Percentiles rank a stretch among this genome's conserved stretches.
These are phyloP conservation scores for Prionace glauca DNA, from an alignment of 2,797 vertebrate genomes.

Conservation along the genomic window DNA sequence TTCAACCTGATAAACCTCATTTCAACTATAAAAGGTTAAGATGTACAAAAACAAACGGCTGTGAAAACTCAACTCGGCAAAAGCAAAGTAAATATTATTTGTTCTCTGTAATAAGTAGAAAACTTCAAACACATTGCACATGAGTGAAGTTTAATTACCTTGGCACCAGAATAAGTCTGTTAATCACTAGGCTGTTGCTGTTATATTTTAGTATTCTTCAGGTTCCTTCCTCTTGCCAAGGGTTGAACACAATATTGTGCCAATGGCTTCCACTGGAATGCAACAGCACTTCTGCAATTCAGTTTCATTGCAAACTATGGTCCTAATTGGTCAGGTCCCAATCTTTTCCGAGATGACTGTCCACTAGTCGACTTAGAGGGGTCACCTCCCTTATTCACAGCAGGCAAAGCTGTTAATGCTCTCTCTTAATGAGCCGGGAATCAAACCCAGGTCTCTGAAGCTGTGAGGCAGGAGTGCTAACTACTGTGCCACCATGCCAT, in stretches of 20 bases:
- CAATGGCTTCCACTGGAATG: too few relatives aligned
- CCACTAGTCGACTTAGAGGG: too few relatives aligned
- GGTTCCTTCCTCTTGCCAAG: not conserved
- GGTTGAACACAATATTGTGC: not conserved
- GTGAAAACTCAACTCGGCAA: not conserved
- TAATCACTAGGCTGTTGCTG: not conserved
- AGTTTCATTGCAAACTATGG: too few relatives aligned
- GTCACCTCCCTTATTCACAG: too few relatives aligned
- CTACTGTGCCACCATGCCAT: too few relatives aligned
- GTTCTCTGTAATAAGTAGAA: not conserved
- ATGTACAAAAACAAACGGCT: not conserved
- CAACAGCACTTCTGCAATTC: too few relatives aligned
- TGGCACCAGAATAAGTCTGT: not conserved
- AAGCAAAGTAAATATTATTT: not conserved
- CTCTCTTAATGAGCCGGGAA: too few relatives aligned
- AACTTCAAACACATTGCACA: not conserved
- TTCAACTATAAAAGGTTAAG: slow-evolving; percentile 11
- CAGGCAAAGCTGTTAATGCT: too few relatives aligned
- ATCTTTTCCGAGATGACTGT: too few relatives aligned
- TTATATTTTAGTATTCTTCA: not conserved
- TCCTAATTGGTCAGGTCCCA: too few relatives aligned
- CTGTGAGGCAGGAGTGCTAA: too few relatives aligned
- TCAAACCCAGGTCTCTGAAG: too few relatives aligned
- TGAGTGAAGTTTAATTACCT: not conserved
- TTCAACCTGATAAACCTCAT: not conserved